Conservation (phyloP, 2,888 invertebrate genomes). For the Drosophila acutilabella region DNA sequence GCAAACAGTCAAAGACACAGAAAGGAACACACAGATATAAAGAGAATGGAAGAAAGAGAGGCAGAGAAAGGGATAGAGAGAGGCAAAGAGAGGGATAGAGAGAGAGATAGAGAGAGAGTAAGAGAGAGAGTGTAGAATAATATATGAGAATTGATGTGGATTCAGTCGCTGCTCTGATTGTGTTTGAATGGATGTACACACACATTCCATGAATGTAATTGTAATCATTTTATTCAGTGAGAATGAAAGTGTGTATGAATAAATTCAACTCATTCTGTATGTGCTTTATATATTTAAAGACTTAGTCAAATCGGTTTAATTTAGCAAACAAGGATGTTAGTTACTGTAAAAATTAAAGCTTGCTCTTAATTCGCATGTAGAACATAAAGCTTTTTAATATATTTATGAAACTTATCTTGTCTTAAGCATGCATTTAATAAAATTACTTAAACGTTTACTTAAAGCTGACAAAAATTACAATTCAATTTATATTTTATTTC, state of each 20-base stretch:
- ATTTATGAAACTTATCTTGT: too few relatives aligned
- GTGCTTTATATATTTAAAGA: conserved; percentile 20
- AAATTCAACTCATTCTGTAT: background rate
- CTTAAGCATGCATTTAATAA: too few relatives aligned
- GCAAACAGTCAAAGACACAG: conserved; percentile 24
- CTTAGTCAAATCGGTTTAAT: background rate
- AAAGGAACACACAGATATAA: background rate
- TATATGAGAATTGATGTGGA: conserved; percentile 35
- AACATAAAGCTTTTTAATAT: too few relatives aligned
- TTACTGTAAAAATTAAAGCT: too few relatives aligned
- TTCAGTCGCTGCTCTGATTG: conserved; percentile 39
- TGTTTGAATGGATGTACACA: too few relatives aligned
- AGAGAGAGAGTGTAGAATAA: conserved; percentile 23
- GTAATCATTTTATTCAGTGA: conserved; percentile 19
- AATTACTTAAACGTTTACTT: too few relatives aligned
- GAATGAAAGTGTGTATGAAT: conserved; percentile 5
- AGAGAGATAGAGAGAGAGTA: background rate
- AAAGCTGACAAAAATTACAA: too few relatives aligned
- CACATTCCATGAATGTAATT: too few relatives aligned
- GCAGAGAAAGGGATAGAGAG: background rate
- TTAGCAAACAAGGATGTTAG: too few relatives aligned
- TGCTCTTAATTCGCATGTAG: too few relatives aligned
- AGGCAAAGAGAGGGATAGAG: background rate
- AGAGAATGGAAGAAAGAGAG: background rate
- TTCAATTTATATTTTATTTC: too few relatives aligned